Conservation (phyloP, 92 coral and sea anemone genomes). For the Bergia puertoricense region DNA sequence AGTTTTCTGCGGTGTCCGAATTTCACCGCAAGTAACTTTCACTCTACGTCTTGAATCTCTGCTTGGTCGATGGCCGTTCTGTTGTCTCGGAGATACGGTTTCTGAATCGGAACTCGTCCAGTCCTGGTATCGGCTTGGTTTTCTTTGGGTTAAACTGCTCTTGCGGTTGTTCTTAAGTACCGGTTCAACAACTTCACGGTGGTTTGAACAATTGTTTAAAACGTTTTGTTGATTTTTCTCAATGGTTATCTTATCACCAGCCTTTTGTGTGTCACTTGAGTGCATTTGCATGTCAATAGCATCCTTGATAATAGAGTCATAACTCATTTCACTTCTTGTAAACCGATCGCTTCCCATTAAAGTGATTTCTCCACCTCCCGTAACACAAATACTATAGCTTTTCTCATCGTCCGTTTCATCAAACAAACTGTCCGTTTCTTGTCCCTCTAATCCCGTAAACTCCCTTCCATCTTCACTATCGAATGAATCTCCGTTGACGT, state of each 20-base stretch:
- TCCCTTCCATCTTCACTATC: slow-evolving; percentile 12
- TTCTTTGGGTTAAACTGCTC: background rate
- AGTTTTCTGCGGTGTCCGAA: slow-evolving; percentile 9
- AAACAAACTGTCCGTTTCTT: background rate
- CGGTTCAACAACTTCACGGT: background rate
- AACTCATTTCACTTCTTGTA: slow-evolving; percentile 38
- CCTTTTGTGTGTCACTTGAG: slow-evolving; percentile 30
- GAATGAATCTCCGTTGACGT: slow-evolving; percentile 13
- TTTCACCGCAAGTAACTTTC: slow-evolving; percentile 2
- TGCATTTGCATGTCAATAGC: slow-evolving; percentile 59
- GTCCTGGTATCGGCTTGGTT: background rate
- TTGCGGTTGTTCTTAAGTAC: background rate
- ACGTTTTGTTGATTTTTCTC: background rate
- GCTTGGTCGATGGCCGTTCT: background rate
- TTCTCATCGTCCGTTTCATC: slow-evolving; percentile 25
- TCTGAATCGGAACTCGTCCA: slow-evolving; percentile 38
- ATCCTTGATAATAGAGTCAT: slow-evolving; percentile 7
- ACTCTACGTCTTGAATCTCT: slow-evolving; percentile 15
- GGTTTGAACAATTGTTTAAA: background rate
- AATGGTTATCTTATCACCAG: slow-evolving; percentile 25
- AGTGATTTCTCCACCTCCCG: slow-evolving; percentile 39
- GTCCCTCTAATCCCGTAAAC: background rate
- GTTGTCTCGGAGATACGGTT: slow-evolving; percentile 1
- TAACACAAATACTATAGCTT: slow-evolving; percentile 29
- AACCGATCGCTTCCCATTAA: slow-evolving; percentile 47